phyloP scores from a whole-genome alignment of 2,797 vertebrate species.

The Phalanger gymnotis region DNA sequence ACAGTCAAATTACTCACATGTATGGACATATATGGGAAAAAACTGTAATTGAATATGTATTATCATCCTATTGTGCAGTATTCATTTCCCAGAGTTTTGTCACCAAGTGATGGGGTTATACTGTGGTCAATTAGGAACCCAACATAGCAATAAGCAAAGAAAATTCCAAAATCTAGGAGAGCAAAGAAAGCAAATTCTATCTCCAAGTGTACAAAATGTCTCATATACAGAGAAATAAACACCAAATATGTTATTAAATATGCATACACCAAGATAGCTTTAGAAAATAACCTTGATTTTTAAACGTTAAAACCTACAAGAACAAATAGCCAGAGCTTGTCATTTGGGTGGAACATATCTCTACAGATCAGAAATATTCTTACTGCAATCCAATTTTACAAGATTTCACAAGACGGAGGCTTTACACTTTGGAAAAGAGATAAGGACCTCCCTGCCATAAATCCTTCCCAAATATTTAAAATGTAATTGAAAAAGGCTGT shows the following conservation, averaged over 20 bases:
- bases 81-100: slow-evolving; percentile 14
- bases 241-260: slow-evolving; percentile 18
- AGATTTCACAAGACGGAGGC: slow-evolving; percentile 70
- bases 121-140: slow-evolving; percentile 9
- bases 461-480: slow-evolving; percentile 75
- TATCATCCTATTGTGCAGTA: neutral
- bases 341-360: slow-evolving; percentile 34
- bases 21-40: neutral
- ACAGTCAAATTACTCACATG: neutral
- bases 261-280: neutral
- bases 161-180: slow-evolving; percentile 25
- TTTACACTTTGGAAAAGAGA: slow-evolving; percentile 76
- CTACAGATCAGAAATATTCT: slow-evolving; percentile 63
- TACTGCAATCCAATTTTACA: slow-evolving; percentile 20
- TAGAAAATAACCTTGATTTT: slow-evolving; percentile 35
- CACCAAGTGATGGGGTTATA: slow-evolving; percentile 43
- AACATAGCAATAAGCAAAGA: neutral
- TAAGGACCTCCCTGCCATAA: slow-evolving; percentile 49
- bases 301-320: slow-evolving; percentile 19
- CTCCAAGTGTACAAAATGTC: neutral
- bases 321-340: slow-evolving; percentile 17
- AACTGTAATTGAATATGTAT: slow-evolving; percentile 28
- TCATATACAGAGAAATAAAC: neutral
- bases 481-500: slow-evolving; percentile 69
- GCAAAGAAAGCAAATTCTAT: slow-evolving; percentile 45